Percentiles rank a stretch among this genome's conserved stretches.
These are phyloP conservation scores for Lepus timidus DNA, from an alignment of 2,113 vertebrate genomes.

Conservation along the genomic window DNA sequence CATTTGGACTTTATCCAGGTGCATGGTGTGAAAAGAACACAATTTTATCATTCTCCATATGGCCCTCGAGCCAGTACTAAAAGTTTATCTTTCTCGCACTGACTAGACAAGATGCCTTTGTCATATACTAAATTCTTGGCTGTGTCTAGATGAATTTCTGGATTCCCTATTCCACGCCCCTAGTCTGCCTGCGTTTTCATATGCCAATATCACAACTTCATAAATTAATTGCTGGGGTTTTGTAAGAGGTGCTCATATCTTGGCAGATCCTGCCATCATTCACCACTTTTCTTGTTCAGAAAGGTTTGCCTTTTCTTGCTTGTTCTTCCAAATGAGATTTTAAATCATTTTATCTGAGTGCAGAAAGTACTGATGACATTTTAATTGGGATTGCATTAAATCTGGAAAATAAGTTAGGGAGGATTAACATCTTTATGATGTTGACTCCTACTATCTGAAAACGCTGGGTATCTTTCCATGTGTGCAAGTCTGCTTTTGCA, in stretches of 20 bases:
- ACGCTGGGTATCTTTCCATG: not conserved
- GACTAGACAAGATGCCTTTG: not conserved
- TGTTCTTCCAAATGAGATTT: not conserved
- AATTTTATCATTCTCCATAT: slow-evolving; percentile 19
- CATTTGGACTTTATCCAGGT: slow-evolving; percentile 60
- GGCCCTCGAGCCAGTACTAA: not conserved
- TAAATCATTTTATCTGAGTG: not conserved
- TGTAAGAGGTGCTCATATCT: not conserved
- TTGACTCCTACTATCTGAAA: not conserved
- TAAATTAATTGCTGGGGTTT: not conserved
- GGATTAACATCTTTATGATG: not conserved
- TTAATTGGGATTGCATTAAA: not conserved
- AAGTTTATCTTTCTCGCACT: not conserved
- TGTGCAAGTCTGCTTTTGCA: not conserved
- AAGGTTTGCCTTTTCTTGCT: not conserved
- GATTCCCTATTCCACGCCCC: not conserved
- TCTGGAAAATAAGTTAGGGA: not conserved
- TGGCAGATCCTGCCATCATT: not conserved
- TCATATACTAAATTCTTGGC: not conserved
- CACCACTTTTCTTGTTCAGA: not conserved
- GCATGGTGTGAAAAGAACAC: slow-evolving; percentile 24
- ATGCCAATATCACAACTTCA: not conserved
- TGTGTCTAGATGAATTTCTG: not conserved
- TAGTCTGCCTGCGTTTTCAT: not conserved
- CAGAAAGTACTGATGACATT: not conserved